Evolutionary conservation across 37 sponge, comb jelly and placozoan genomes (phyloP).

Genomic region (Cliona cf. orientalis): DNA sequence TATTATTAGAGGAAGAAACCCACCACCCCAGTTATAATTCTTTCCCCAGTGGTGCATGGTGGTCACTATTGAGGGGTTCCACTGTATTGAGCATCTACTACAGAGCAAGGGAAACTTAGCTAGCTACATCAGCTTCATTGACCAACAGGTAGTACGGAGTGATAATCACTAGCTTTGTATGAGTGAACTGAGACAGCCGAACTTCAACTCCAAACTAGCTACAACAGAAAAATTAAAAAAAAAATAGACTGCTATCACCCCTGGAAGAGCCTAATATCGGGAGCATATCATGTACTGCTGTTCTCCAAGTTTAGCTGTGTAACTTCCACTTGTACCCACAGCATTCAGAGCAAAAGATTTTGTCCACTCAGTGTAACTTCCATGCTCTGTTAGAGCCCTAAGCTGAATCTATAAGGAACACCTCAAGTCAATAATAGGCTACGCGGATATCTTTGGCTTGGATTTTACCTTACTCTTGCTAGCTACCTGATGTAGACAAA

Average conservation of each 20-base stretch:
- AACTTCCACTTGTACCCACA: constrained; percentile 65
- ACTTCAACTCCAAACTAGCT: constrained; percentile 85
- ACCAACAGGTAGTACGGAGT: constrained; percentile 86
- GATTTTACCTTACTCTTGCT: constrained; percentile 46
- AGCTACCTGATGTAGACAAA: constrained; percentile 41
- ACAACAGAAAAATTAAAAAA: background rate
- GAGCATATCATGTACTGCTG: constrained; percentile 38
- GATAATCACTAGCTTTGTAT: constrained; percentile 79
- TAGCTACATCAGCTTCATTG: constrained; percentile 77
- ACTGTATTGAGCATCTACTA: no score
- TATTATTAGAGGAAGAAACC: background rate
- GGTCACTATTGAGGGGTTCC: no score
- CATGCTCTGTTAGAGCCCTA: constrained; percentile 11
- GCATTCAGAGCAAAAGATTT: constrained; percentile 68
- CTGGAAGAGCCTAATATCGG: background rate
- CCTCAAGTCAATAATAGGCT: background rate
- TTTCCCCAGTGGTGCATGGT: no score
- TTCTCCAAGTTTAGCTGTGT: constrained; percentile 36
- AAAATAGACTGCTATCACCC: background rate
- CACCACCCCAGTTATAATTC: no score
- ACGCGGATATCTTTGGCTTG: background rate
- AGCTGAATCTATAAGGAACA: constrained; percentile 45
- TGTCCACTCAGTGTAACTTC: constrained; percentile 64
- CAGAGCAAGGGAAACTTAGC: background rate
- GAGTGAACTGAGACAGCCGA: constrained; percentile 68